Evolutionary conservation across 1,140 invertebrate species (phyloP), one percentile per base, ranked within the genome.

Genomic region (Papilio xuthus): DNA sequence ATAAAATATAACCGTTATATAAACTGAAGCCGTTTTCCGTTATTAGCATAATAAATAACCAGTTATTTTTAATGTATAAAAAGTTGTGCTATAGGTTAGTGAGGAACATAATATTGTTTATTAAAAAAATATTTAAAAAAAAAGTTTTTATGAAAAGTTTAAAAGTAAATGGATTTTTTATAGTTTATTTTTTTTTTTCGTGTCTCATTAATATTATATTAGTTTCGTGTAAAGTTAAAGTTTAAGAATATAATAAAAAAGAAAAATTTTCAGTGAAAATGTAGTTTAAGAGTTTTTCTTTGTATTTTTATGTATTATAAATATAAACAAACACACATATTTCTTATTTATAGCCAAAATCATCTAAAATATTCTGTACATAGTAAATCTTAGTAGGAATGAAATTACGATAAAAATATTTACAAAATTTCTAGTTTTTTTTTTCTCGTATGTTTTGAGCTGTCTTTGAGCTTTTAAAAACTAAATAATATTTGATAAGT

Each of bases 391-490:
- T 86, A 87, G 80, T 90, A 91, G 89, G 89, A 91, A 91, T 92
- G 91, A 85, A 90, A 87, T 88, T 90, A 89, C 80, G 84, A 84
- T 84, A 85, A 85, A 85, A 86, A 85, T 91, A 90, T 92, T 89
- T 92, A 90, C 87, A 90, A 88, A 89, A 81, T 80, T 71, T 81
- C 78, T 80, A 82, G 83, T 80, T 81, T 83, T 79, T 82, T n/a
- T 82, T 83, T 86, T 85, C 85, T 85, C 80, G 75, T 80, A 83
- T 84, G 80, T 89, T 92, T 93, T 93, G 91, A 93, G 90, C 91
- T 92, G 84, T 87, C 83, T 93, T 93, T 92, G 90, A 91, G 90
- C 89, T 91, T 92, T 90, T 84, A 81, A 89, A 37, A 90, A 91
- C 85, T 90, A 91, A 91, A 90, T 85, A 81, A 86, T 81, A 82